A percentile compares a stretch with the other conserved stretches of the same genome.
These are phyloP conservation scores for Sinelater perroti DNA, from an alignment of 2,888 invertebrate species.

Conservation along the genomic window DNA sequence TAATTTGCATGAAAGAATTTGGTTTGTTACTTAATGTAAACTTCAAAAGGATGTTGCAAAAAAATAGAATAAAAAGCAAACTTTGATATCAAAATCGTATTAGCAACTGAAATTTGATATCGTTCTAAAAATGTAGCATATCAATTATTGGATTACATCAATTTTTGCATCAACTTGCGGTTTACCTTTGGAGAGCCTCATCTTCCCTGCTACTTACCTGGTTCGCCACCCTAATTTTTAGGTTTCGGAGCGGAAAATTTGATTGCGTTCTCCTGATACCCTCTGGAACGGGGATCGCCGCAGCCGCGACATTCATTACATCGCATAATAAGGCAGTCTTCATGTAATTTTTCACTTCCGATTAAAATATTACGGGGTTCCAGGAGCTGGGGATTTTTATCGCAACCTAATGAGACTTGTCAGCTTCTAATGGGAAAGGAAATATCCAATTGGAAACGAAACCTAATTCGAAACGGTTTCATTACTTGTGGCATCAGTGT, in stretches of 20 bases:
- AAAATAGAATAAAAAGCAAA: too few relatives aligned
- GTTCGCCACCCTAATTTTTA: slow-evolving; percentile 1
- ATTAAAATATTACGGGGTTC: slow-evolving; percentile 10
- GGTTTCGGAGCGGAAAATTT: slow-evolving; percentile 3
- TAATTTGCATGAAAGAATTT: too few relatives aligned
- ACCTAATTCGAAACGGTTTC: too few relatives aligned
- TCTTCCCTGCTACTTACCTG: not conserved
- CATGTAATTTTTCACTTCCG: slow-evolving; percentile 11
- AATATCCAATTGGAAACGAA: not conserved
- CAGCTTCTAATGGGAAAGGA: not conserved
- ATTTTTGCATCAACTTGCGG: too few relatives aligned
- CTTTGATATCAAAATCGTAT: too few relatives aligned
- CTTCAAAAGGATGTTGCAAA: too few relatives aligned
- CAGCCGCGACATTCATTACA: slow-evolving; percentile 3
- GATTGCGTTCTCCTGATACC: slow-evolving; percentile 1
- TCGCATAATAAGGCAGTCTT: slow-evolving; percentile 2
- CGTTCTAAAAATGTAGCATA: too few relatives aligned
- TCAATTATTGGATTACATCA: too few relatives aligned
- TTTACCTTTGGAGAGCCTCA: too few relatives aligned
- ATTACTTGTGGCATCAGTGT: too few relatives aligned
- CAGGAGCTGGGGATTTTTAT: slow-evolving; percentile 1
- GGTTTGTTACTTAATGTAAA: too few relatives aligned
- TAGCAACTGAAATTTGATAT: too few relatives aligned
- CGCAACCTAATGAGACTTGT: not conserved
- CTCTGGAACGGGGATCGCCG: slow-evolving; percentile 1